Conservation (phyloP, 2,888 invertebrate species). For the Leistus spinibarbis region DNA sequence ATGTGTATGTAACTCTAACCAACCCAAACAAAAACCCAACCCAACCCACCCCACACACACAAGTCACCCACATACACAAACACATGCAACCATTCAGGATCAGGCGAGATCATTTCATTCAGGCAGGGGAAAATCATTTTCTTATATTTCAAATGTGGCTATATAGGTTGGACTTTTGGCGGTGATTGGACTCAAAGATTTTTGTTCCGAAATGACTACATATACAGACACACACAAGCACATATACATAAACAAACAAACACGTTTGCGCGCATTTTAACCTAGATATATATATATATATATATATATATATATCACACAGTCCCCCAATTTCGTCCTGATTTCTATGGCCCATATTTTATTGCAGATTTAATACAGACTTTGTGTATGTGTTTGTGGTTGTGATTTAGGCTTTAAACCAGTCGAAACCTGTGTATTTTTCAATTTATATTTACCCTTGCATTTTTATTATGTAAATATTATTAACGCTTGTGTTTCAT, state of each 20-base stretch:
- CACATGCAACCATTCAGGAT: neutral
- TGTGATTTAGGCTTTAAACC: neutral
- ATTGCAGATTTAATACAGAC: neutral
- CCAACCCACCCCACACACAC: neutral
- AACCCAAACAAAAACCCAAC: neutral
- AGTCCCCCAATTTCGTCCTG: neutral
- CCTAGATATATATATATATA: no score
- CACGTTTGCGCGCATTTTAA: neutral
- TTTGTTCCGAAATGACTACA: neutral
- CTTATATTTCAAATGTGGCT: neutral
- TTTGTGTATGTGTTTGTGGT: neutral
- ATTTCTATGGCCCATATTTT: neutral
- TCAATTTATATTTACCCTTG: neutral
- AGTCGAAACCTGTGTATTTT: neutral
- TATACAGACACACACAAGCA: neutral
- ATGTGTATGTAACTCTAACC: neutral
- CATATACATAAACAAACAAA: neutral
- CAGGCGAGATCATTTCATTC: neutral
- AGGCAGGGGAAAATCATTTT: neutral
- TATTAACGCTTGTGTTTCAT: neutral
- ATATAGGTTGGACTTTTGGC: neutral
- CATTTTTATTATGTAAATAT: neutral
- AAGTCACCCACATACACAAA: neutral
- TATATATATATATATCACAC: no score
- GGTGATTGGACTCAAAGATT: neutral